Evolutionary conservation across 2,113 vertebrate species (phyloP).

Genomic region (Melanocharis versteri): DNA sequence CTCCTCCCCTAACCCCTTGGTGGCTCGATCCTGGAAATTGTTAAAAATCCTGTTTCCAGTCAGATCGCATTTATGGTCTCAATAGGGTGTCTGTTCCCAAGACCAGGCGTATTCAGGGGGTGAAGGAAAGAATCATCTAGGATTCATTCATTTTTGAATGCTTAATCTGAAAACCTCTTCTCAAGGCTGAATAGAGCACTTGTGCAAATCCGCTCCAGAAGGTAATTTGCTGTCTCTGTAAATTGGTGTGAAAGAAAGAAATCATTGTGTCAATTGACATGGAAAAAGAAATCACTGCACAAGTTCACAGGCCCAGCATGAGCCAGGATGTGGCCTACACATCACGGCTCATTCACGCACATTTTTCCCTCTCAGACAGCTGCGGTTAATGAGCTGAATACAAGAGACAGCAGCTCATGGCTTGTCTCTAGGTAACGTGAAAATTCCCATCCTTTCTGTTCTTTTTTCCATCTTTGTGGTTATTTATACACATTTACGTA

Average conservation of each 20-base stretch:
- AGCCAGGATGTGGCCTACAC: background rate
- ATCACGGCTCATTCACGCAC: rapidly evolving
- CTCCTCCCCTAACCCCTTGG: background rate
- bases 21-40: background rate
- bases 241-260: background rate
- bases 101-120: background rate
- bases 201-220: background rate
- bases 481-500: background rate
- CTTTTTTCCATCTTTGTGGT: background rate
- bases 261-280: background rate
- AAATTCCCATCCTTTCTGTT: background rate
- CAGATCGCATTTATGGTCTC: background rate
- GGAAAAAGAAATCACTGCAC: background rate
- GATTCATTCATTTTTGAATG: background rate
- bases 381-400: background rate
- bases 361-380: background rate
- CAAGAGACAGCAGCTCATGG: background rate
- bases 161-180: background rate
- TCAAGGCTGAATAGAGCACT: background rate
- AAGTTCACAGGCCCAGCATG: background rate
- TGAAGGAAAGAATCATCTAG: background rate
- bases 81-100: background rate
- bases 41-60: background rate
- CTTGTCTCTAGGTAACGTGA: background rate
- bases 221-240: background rate